Conservation (phyloP, 2,113 vertebrate species). For the Apus apus region DNA sequence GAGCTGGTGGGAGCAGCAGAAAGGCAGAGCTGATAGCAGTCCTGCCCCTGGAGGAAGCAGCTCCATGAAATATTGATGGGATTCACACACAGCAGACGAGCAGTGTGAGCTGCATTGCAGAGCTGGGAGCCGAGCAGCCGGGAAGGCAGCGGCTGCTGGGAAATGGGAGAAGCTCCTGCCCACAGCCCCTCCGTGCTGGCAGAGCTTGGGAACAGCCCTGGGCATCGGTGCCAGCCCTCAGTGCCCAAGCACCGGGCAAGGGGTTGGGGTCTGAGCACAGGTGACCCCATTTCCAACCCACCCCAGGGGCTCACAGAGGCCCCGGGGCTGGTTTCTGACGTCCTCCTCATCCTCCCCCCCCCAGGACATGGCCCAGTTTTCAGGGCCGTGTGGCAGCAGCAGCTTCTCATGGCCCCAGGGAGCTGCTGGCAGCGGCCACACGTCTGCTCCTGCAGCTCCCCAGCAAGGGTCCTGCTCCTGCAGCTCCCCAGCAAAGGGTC, state of each 20-base stretch:
- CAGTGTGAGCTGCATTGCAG: slow-evolving; percentile 61
- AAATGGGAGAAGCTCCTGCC: background rate
- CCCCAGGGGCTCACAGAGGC: background rate
- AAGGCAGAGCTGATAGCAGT: slow-evolving; percentile 15
- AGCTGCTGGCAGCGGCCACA: rapidly evolving
- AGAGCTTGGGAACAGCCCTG: rapidly evolving
- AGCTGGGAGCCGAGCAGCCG: background rate
- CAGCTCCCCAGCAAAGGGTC: background rate
- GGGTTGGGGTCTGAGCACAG: background rate
- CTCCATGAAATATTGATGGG: slow-evolving; percentile 73
- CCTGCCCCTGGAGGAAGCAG: slow-evolving; percentile 65
- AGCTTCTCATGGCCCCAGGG: rapidly evolving
- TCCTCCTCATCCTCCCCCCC: background rate
- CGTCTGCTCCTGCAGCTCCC: too few species aligned
- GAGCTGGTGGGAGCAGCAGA: slow-evolving; percentile 13
- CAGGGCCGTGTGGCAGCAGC: rapidly evolving
- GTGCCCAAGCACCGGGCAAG: background rate
- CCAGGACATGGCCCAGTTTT: background rate
- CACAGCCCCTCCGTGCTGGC: rapidly evolving
- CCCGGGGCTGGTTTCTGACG: background rate
- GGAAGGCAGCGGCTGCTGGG: background rate
- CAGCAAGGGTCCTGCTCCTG: background rate
- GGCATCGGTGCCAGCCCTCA: background rate
- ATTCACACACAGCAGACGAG: slow-evolving; percentile 38
- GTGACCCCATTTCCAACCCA: background rate